A percentile compares a stretch with the other conserved stretches of the same genome.
Conservation (phyloP, 1,140 invertebrate species). For the Helicoverpa armigera region DNA sequence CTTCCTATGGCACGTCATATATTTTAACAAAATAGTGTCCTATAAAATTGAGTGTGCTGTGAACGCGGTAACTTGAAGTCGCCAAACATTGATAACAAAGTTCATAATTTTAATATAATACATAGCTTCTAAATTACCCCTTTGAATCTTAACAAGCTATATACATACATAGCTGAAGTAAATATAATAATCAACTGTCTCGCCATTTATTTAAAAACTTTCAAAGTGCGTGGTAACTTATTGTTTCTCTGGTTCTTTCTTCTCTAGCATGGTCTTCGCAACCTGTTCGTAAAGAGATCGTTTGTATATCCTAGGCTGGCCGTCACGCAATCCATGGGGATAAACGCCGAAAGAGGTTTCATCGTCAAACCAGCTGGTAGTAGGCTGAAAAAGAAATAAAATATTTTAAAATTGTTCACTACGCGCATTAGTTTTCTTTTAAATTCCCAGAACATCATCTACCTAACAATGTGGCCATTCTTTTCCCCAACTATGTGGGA, state of each 20-base stretch:
- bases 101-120: neutral
- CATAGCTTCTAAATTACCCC: conserved; percentile 4
- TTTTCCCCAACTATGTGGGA: too few species aligned
- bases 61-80: neutral
- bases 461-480: too few species aligned
- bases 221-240: conserved; percentile 49
- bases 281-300: conserved; percentile 75
- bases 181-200: conserved; percentile 22
- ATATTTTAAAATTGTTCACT: neutral
- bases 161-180: conserved; percentile 29
- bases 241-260: conserved; percentile 60
- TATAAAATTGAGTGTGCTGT: neutral
- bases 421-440: too few species aligned
- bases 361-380: conserved; percentile 77
- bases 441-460: too few species aligned
- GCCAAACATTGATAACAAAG: neutral
- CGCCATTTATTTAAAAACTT: neutral
- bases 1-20: conserved; percentile 9
- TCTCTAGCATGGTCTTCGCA: conserved; percentile 67
- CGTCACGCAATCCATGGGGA: conserved; percentile 67
- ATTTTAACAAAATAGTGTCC: neutral
- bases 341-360: conserved; percentile 67
- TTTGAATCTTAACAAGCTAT: conserved; percentile 30
- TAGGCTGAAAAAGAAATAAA: conserved; percentile 67
- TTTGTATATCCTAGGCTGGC: conserved; percentile 80